Conservation (phyloP, 1,140 invertebrate genomes). For the Zaprionus nigranus region DNA sequence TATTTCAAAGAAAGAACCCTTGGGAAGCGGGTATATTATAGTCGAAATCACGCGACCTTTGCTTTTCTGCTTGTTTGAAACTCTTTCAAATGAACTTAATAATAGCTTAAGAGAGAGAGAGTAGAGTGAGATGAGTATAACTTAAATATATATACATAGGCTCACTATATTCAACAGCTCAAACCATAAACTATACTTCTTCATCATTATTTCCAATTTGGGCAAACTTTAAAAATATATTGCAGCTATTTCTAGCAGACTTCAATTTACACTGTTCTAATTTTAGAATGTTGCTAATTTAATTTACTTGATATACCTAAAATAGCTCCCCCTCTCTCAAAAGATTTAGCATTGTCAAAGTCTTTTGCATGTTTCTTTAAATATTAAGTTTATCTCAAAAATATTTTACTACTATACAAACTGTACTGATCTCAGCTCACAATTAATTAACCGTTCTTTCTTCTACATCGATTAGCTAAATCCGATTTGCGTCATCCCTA, state of each 20-base stretch:
- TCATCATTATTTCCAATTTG: background rate
- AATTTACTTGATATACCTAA: background rate
- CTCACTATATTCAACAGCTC: no score
- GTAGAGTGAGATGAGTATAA: no score
- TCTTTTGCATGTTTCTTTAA: background rate
- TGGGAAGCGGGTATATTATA: no score
- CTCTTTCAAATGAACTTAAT: no score
- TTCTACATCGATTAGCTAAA: constrained; percentile 2
- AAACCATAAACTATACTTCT: no score
- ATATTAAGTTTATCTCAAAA: background rate
- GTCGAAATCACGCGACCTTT: no score
- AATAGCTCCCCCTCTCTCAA: background rate
- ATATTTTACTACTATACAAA: background rate
- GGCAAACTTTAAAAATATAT: background rate
- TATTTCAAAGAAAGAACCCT: no score
- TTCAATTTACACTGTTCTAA: background rate
- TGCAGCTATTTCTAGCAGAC: background rate
- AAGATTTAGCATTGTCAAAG: no score
- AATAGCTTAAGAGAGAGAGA: no score
- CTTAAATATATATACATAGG: no score
- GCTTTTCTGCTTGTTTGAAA: no score
- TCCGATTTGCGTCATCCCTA: constrained; percentile 18
- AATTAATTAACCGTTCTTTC: constrained; percentile 8
- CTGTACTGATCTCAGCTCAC: background rate
- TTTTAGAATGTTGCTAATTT: constrained; percentile 1